These are phyloP conservation scores for Digitonthophagus gazella DNA, from an alignment of 2,888 invertebrate genomes.

Conservation along the genomic window DNA sequence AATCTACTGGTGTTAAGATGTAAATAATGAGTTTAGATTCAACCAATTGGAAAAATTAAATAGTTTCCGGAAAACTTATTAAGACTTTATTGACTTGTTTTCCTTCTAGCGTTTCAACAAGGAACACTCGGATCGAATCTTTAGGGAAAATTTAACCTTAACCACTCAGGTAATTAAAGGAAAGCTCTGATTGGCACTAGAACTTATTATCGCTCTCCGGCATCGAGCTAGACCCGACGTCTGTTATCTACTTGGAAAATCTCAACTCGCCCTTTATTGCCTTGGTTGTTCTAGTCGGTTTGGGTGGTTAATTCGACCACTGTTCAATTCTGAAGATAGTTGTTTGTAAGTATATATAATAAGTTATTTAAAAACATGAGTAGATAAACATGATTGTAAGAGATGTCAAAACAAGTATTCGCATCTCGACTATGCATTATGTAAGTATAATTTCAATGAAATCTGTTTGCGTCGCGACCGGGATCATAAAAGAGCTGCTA, in stretches of 20 bases:
- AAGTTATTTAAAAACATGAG: not conserved
- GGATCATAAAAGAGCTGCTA: not conserved
- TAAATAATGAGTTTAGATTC: no score
- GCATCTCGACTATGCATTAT: not conserved
- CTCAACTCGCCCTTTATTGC: not conserved
- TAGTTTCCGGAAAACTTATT: slow-evolving; percentile 7
- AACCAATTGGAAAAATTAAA: slow-evolving; percentile 16
- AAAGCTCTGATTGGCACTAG: not conserved
- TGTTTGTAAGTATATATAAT: no score
- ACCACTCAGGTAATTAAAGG: not conserved
- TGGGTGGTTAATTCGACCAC: not conserved
- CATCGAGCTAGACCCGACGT: not conserved
- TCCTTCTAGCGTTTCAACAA: not conserved
- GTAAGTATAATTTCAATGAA: not conserved
- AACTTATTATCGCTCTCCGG: not conserved
- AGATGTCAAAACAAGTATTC: not conserved
- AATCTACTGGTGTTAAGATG: not conserved
- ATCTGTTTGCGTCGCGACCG: not conserved
- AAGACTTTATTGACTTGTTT: slow-evolving; percentile 11
- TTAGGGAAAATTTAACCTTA: not conserved
- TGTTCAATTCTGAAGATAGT: not conserved
- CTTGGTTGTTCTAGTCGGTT: not conserved
- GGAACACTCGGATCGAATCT: not conserved
- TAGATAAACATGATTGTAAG: not conserved
- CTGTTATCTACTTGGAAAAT: not conserved